These are phyloP conservation scores for Acipenser oxyrinchus DNA, from an alignment of 2,797 vertebrate species.

Conservation along the genomic window DNA sequence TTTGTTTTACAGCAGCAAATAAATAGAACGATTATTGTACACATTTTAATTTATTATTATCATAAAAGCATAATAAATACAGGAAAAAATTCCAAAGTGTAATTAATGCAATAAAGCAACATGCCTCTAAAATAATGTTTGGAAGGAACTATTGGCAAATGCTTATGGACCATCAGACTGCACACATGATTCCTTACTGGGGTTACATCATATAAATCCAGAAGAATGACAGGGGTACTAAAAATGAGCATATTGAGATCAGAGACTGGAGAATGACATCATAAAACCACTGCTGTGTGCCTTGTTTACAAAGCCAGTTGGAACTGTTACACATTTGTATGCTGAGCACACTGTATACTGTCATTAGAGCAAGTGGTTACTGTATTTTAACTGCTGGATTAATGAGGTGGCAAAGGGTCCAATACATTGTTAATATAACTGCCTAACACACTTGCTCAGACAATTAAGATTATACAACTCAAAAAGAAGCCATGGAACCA, in stretches of 20 bases:
- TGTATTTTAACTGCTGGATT: slow-evolving; percentile 68
- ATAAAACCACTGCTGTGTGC: slow-evolving; percentile 16
- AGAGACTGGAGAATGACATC: not conserved
- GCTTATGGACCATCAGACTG: slow-evolving; percentile 8
- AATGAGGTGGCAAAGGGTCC: slow-evolving; percentile 66
- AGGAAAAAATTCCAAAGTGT: no score
- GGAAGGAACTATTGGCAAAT: slow-evolving; percentile 6
- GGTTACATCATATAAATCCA: slow-evolving; percentile 15
- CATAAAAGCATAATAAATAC: no score
- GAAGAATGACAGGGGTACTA: slow-evolving; percentile 7
- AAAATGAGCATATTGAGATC: slow-evolving; percentile 6
- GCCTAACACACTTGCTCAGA: slow-evolving; percentile 67
- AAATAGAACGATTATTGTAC: no score
- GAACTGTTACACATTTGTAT: slow-evolving; percentile 34
- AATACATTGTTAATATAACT: slow-evolving; percentile 71
- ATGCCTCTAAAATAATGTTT: slow-evolving; percentile 7
- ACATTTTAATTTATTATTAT: no score
- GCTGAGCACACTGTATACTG: slow-evolving; percentile 27
- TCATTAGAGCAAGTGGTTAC: slow-evolving; percentile 53
- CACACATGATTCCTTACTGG: not conserved
- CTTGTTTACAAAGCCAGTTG: slow-evolving; percentile 42
- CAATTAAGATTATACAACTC: slow-evolving; percentile 72
- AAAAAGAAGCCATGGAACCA: slow-evolving; percentile 56
- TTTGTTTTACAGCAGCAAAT: no score
- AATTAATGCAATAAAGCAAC: not conserved